phyloP scores from a whole-genome alignment of 2,888 invertebrate species.

The Neuroscelio doddi region DNA sequence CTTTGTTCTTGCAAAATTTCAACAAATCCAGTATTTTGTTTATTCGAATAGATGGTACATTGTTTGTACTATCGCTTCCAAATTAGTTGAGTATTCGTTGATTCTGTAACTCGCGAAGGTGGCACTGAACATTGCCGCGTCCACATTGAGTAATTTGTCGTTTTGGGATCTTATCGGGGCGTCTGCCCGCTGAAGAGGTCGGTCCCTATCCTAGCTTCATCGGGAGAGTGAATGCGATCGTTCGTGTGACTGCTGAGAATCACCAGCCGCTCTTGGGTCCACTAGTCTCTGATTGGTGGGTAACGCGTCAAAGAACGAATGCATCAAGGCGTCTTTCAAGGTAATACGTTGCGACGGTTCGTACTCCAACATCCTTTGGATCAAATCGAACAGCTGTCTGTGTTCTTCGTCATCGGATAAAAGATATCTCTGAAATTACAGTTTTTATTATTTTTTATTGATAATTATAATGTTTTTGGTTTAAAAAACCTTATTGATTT shows the following conservation, averaged over 20 bases:
- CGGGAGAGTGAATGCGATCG: constrained; percentile 82
- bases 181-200: constrained; percentile 61
- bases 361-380: constrained; percentile 97
- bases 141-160: constrained; percentile 1
- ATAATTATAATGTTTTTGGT: neutral
- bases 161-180: constrained; percentile 30
- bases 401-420: constrained; percentile 92
- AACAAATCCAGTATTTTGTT: too few species aligned
- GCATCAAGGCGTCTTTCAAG: constrained; percentile 89
- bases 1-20: constrained; percentile 26
- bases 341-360: constrained; percentile 93
- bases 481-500: neutral
- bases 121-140: constrained; percentile 1
- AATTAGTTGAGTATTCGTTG: neutral
- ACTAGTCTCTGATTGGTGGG: constrained; percentile 84
- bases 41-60: neutral
- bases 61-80: neutral
- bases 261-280: constrained; percentile 73
- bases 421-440: constrained; percentile 90
- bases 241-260: constrained; percentile 75
- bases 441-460: constrained; percentile 2
- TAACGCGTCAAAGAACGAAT: constrained; percentile 94
- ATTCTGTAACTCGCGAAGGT: neutral
- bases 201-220: constrained; percentile 75
- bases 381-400: constrained; percentile 93